Evolutionary conservation across 1,140 invertebrate genomes (phyloP).

Genomic region (Camponotus floridanus): DNA sequence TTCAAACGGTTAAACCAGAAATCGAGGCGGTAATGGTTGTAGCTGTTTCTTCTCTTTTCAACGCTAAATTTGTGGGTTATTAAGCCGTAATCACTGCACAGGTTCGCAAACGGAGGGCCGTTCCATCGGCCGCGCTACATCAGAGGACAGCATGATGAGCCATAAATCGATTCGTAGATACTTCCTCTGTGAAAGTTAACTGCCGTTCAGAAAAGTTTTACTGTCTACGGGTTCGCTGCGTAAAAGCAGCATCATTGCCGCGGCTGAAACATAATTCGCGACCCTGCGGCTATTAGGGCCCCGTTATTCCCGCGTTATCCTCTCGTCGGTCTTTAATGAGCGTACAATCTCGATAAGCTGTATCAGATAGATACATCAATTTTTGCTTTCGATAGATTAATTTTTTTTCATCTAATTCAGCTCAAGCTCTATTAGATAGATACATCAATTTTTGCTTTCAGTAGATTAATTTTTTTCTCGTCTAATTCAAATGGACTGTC

Average conservation of each 20-base stretch:
- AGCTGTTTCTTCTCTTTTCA: slow-evolving; percentile 12
- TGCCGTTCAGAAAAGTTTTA: slow-evolving; percentile 57
- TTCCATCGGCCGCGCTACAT: neutral
- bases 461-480: neutral
- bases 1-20: slow-evolving; percentile 28
- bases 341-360: slow-evolving; percentile 29
- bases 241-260: slow-evolving; percentile 43
- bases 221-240: slow-evolving; percentile 32
- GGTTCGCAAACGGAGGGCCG: neutral
- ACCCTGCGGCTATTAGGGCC: slow-evolving; percentile 37
- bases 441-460: neutral
- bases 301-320: slow-evolving; percentile 45
- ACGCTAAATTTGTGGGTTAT: slow-evolving; percentile 36
- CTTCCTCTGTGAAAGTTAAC: slow-evolving; percentile 56
- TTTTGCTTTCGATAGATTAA: neutral
- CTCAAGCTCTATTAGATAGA: neutral
- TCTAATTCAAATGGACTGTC: neutral
- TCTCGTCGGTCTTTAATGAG: slow-evolving; percentile 38
- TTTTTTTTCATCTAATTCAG: neutral
- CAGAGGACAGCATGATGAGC: slow-evolving; percentile 43
- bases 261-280: slow-evolving; percentile 51
- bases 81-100: slow-evolving; percentile 26
- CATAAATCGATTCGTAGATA: slow-evolving; percentile 57
- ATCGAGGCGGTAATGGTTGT: slow-evolving; percentile 14
- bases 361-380: neutral